These are phyloP conservation scores for Ptilodon capucinus DNA, from an alignment of 2,888 invertebrate genomes.

Conservation along the genomic window DNA sequence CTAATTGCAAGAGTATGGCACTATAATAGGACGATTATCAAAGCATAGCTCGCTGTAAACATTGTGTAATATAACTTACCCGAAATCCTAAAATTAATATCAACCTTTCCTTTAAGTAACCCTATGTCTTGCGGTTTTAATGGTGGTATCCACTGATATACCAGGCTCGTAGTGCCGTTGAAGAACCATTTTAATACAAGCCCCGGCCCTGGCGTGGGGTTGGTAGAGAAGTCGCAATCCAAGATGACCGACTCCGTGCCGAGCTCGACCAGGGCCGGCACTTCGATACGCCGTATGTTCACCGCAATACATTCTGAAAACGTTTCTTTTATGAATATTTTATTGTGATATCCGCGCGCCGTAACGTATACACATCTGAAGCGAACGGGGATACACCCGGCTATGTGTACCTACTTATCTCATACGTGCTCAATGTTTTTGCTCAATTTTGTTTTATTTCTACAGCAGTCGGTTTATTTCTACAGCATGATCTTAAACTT, in stretches of 20 bases:
- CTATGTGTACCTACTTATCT: background rate
- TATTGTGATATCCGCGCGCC: background rate
- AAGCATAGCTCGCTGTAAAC: no score
- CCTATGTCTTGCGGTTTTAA: conserved; percentile 71
- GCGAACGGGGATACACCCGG: background rate
- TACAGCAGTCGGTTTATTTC: conserved; percentile 6
- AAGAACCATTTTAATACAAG: conserved; percentile 79
- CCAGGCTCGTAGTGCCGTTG: conserved; percentile 69
- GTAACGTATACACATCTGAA: background rate
- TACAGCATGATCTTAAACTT: background rate
- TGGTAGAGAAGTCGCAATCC: conserved; percentile 61
- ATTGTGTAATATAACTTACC: conserved; percentile 44
- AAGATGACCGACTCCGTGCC: conserved; percentile 62
- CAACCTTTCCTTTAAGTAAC: conserved; percentile 73
- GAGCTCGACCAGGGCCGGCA: conserved; percentile 65
- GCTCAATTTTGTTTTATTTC: conserved; percentile 2
- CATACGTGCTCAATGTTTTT: background rate
- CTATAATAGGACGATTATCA: no score
- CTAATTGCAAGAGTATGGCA: no score
- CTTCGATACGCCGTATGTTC: conserved; percentile 69
- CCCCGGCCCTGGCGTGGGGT: conserved; percentile 49
- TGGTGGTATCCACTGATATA: conserved; percentile 79
- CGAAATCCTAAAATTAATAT: conserved; percentile 66
- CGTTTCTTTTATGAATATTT: conserved; percentile 9
- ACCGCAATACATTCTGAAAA: conserved; percentile 72